Evolutionary conservation across 2,113 vertebrate species (phyloP).

Genomic region (Salvelinus namaycush): DNA sequence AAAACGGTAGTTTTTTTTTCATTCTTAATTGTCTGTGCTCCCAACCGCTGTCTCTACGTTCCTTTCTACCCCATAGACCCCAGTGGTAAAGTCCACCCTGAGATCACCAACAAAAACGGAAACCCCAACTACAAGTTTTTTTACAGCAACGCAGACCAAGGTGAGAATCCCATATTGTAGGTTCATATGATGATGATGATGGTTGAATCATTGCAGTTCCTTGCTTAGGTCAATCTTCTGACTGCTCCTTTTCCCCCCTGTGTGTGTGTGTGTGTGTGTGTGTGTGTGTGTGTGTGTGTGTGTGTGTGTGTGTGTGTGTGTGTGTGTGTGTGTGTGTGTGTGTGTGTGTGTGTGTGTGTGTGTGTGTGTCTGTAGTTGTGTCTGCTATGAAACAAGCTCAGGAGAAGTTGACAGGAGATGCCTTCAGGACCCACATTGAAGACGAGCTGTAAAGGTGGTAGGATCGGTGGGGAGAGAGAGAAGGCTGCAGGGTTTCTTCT

Average conservation of each 20-base stretch:
- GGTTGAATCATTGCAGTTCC: no score
- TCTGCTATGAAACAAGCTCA: conserved; percentile 94
- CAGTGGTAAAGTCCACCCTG: conserved; percentile 87
- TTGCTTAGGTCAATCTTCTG: no score
- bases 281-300: neutral
- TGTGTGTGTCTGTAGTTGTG: conserved; percentile 76
- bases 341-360: neutral
- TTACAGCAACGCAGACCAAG: conserved; percentile 93
- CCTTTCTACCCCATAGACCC: conserved; percentile 77
- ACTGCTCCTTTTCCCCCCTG: neutral
- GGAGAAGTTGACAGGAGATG: conserved; percentile 90
- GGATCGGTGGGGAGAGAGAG: neutral
- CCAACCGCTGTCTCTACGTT: neutral
- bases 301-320: neutral
- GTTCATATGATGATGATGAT: no score
- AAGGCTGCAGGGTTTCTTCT: conserved; percentile 37
- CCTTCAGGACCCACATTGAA: conserved; percentile 81
- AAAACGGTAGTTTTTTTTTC: no score
- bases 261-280: no score
- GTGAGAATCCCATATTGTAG: conserved; percentile 61
- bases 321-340: neutral
- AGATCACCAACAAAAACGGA: conserved; percentile 92
- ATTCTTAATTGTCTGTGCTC: no score
- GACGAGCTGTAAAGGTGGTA: conserved; percentile 85
- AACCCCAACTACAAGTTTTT: conserved; percentile 99